These are phyloP conservation scores for Craniophora ligustri DNA, from an alignment of 2,888 invertebrate genomes.

Conservation along the genomic window DNA sequence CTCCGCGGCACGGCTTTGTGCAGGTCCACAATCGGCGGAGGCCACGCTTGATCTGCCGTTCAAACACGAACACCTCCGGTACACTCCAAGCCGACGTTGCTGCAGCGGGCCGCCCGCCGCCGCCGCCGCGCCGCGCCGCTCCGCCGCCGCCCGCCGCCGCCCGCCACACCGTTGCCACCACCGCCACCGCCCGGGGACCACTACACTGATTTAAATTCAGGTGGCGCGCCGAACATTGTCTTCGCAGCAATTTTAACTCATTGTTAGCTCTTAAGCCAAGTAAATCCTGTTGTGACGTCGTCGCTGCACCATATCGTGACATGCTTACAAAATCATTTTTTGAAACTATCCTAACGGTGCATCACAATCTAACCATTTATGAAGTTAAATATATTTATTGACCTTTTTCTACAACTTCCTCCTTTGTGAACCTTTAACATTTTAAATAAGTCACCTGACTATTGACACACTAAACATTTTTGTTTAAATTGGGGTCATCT, in stretches of 20 bases:
- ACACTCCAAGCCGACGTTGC: constrained; percentile 61
- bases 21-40: constrained; percentile 81
- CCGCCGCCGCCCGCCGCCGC: constrained; percentile 50
- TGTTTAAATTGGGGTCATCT: too few relatives aligned
- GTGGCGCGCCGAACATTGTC: constrained; percentile 67
- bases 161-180: constrained; percentile 48
- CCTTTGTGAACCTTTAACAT: constrained; percentile 41
- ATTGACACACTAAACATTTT: too few relatives aligned
- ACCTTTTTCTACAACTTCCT: constrained; percentile 42
- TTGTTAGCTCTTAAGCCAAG: constrained; percentile 54
- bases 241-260: constrained; percentile 61
- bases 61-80: constrained; percentile 67
- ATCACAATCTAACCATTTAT: constrained; percentile 12
- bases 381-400: constrained; percentile 31
- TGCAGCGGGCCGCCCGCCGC: constrained; percentile 57
- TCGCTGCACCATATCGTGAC: constrained; percentile 46
- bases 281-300: constrained; percentile 67
- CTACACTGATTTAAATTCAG: constrained; percentile 75
- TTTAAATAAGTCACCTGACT: constrained; percentile 38
- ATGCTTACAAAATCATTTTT: constrained; percentile 44
- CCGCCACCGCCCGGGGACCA: constrained; percentile 57
- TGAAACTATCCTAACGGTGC: constrained; percentile 47
- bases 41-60: constrained; percentile 81
- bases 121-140: constrained; percentile 51
- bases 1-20: constrained; percentile 73